Evolutionary conservation across 35 echinoderm and acorn worm species (phyloP).

Genomic region (Lytechinus variegatus): DNA sequence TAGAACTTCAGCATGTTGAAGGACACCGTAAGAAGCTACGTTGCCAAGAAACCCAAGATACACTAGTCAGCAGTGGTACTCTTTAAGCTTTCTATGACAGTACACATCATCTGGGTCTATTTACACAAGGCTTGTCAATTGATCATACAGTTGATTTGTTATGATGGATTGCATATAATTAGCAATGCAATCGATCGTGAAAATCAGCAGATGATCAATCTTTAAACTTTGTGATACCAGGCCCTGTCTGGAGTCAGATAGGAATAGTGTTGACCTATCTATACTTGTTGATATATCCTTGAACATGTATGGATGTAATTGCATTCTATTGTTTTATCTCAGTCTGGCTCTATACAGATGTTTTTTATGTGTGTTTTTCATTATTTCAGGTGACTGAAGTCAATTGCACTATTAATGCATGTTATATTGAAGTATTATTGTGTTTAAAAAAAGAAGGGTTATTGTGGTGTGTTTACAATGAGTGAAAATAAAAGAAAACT

Average conservation of each 20-base stretch:
- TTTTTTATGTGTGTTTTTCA: not conserved
- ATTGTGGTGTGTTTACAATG: not conserved
- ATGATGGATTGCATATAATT: too few species aligned
- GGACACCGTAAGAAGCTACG: slow-evolving; percentile 42
- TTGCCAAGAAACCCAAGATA: slow-evolving; percentile 29
- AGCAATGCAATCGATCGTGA: too few species aligned
- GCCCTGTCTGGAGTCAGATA: not conserved
- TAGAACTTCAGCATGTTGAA: slow-evolving; percentile 33
- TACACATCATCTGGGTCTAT: not conserved
- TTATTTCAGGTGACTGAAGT: not conserved
- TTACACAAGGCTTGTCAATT: too few species aligned
- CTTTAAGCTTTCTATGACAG: not conserved
- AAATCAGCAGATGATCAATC: too few species aligned
- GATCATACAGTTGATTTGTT: too few species aligned
- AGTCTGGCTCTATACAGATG: too few species aligned
- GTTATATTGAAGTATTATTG: not conserved
- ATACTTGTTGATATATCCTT: too few species aligned
- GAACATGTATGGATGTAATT: too few species aligned
- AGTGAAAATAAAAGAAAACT: too few species aligned
- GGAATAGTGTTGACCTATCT: too few species aligned
- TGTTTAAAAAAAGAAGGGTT: not conserved
- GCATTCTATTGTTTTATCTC: too few species aligned
- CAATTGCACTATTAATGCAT: not conserved
- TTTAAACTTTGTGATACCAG: too few species aligned
- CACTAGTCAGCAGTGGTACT: not conserved